Base-by-base conservation (phyloP, 2,113 vertebrate species). In the Plectropomus leopardus region DNA sequence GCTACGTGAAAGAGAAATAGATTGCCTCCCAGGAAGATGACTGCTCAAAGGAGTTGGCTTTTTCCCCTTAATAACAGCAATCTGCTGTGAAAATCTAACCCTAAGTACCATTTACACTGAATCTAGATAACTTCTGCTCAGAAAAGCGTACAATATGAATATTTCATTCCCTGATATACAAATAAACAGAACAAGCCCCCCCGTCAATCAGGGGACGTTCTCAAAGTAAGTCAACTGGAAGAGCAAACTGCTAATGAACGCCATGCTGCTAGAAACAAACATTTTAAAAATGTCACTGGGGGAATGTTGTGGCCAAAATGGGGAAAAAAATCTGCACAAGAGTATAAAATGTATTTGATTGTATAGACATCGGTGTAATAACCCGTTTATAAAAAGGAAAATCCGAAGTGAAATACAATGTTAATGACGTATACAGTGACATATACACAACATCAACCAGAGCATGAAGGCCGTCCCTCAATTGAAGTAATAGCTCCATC, bases 41-140 rank as follows among this genome's bases (percentile, higher is more conserved):
- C 93, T 92, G 90, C 92, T 93, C 91, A 91, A 90, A 90, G 84
- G 74, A 78, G 89, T 79, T 84, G 76, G 66, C 79, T 87, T 80
- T 85, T 88, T 61, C 78, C 82, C 77, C 76, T 92, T 94, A 95
- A 95, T 95, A 95, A 96, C 91, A 93, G 90, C 94, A 94, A 95
- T 95, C 95, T 95, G 92, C 94, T 93, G 91, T 89, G 90, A 95
- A 95, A 94, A 95, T 95, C 94, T 94, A 94, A 95, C 95, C 91
- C 93, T 91, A 86, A 95, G 92, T 94, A 95, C 94, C 93, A 95
- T 96, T 96, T 95, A 94, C 89, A 90, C 90, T 55, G 83, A 93
- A 92, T 94, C 90, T 90, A 82, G 93, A 95, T 93, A 95, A 95
- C 94, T 92, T 94, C 92, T 95, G 94, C 94, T 94, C 65, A 86